phyloP scores from a whole-genome alignment of 2,797 vertebrate genomes.

The Anas bernieri region DNA sequence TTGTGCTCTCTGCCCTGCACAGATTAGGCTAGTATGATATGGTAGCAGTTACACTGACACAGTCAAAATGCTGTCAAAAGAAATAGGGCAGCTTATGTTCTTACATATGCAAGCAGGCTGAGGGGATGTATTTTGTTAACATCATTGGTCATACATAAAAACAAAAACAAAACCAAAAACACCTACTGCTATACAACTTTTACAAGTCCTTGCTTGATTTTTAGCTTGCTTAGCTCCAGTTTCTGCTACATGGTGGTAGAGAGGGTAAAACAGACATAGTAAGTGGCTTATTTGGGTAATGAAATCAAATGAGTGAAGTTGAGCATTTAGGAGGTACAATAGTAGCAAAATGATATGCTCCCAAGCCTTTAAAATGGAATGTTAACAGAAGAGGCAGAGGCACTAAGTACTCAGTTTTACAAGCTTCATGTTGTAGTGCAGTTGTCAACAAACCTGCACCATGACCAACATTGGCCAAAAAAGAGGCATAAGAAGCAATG shows the following conservation, averaged over 20 bases:
- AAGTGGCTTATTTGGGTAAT: background rate
- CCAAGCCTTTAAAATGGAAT: background rate
- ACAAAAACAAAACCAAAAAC: background rate
- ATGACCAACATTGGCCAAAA: background rate
- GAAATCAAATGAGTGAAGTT: background rate
- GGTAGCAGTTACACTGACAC: background rate
- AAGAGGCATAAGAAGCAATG: background rate
- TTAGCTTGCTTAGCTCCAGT: background rate
- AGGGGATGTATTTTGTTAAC: background rate
- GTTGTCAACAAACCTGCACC: conserved; percentile 8
- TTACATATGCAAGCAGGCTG: background rate
- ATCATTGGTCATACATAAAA: background rate
- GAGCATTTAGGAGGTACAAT: background rate
- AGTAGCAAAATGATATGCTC: background rate
- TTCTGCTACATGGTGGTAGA: background rate
- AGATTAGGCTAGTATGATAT: background rate
- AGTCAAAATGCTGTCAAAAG: background rate
- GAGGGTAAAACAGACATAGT: background rate
- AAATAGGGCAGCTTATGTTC: background rate
- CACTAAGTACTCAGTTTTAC: background rate
- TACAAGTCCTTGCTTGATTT: background rate
- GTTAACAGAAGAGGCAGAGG: conserved; percentile 5
- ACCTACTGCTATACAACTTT: background rate
- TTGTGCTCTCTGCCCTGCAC: background rate
- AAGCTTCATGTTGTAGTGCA: background rate